These are phyloP conservation scores for Molorchus minor DNA, from an alignment of 2,888 invertebrate species.

Conservation along the genomic window DNA sequence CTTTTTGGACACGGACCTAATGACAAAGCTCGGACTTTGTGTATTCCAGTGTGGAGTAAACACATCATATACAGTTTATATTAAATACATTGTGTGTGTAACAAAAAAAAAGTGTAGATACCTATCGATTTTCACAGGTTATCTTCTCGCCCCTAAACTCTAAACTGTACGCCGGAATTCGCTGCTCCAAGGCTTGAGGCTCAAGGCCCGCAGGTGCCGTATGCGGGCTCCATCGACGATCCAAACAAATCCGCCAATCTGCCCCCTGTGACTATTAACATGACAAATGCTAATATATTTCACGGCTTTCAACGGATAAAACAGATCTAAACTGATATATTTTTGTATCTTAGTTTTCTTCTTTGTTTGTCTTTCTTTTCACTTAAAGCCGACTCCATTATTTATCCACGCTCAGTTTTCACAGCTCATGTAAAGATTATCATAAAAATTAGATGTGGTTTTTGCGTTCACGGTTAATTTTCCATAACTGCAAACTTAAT, in stretches of 20 bases:
- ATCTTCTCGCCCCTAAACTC: too few species aligned
- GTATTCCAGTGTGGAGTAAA: too few species aligned
- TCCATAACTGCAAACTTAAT: too few species aligned
- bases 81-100: too few species aligned
- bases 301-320: constrained; percentile 61
- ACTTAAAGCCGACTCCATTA: constrained; percentile 45
- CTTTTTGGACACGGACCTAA: too few species aligned
- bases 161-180: not conserved
- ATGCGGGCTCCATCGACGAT: constrained; percentile 53
- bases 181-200: constrained; percentile 1
- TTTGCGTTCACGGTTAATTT: too few species aligned
- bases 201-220: constrained; percentile 53
- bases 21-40: too few species aligned
- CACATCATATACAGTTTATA: too few species aligned
- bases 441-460: too few species aligned
- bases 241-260: constrained; percentile 61
- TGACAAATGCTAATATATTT: constrained; percentile 65
- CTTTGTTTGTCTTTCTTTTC: constrained; percentile 51
- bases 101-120: too few species aligned
- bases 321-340: constrained; percentile 60
- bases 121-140: too few species aligned
- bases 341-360: constrained; percentile 53
- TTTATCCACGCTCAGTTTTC: constrained; percentile 31
- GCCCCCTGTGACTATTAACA: constrained; percentile 62
- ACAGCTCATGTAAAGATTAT: not conserved